Base-by-base conservation (phyloP, 2,113 vertebrate genomes). In the Mesocricetus auratus region DNA sequence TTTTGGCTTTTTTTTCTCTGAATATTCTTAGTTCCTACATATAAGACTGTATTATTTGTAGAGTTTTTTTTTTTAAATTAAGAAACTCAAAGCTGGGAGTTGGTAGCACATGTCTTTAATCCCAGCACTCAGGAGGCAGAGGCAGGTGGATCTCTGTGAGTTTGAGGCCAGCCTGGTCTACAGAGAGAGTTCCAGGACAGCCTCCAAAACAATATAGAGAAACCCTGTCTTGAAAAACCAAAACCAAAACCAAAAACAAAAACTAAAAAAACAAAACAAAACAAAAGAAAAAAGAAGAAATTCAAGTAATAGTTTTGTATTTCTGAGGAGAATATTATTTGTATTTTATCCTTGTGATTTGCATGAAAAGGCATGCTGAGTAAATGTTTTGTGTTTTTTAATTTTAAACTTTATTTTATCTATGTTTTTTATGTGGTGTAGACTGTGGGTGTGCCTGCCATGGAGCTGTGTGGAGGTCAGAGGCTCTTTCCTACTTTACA, bases 1-100 rank as follows among this genome's bases (percentile, higher is more conserved):
- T 31, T 92, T 85, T 77, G 39, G n/a, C n/a, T n/a, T 89, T 81
- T 85, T 92, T 95, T 60, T 92, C 26, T 45, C 79, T 96, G 71
- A 33, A 36, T 93, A 79, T 96, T 21, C 21, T n/a, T n/a, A 58
- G 4, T 93, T 53, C 45, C 45, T 90, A n/a, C 21, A 50, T 8
- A 29, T 12, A 33, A 73, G 33, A 7, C n/a, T 83, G 4, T 62
- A 69, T 69, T 56, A 56, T 73, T 69, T 92, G 15, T 62, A 71
- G 81, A 78, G 24, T 4, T 47, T 47, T 47, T 89, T 96, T 88
- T 93, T 36, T 74, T 22, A 58, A 89, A 31, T 74, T 22, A 58
- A 89, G n/a, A 64, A 78, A 47, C 74, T 93, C 62, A 83, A 83
- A 47, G n/a, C n/a, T n/a, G n/a, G n/a, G n/a, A n/a, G n/a, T n/a